phyloP scores from a whole-genome alignment of 2,797 vertebrate genomes.

The Distichodus sexfasciatus region DNA sequence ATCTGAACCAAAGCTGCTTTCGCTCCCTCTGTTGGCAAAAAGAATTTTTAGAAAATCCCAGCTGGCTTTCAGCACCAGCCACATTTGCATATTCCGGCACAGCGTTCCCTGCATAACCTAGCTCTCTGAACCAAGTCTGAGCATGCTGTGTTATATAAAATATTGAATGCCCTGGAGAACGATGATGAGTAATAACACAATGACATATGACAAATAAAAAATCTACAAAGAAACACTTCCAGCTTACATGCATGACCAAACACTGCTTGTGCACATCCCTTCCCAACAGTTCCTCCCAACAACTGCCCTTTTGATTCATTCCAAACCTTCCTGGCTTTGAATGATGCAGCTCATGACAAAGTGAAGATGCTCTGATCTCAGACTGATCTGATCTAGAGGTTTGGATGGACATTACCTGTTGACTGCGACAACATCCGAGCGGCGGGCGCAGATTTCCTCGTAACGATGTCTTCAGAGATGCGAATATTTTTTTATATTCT shows the following conservation, averaged over 20 bases:
- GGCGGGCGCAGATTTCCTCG: background rate
- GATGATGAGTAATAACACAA: background rate
- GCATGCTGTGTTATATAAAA: constrained; percentile 5
- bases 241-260: too few relatives aligned
- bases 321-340: background rate
- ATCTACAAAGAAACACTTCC: too few relatives aligned
- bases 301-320: constrained; percentile 6
- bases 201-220: too few relatives aligned
- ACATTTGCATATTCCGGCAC: background rate
- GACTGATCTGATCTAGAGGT: background rate
- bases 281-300: background rate
- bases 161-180: background rate
- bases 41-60: too few relatives aligned
- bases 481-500: too few relatives aligned
- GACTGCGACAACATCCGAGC: background rate
- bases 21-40: background rate
- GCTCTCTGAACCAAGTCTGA: background rate
- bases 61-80: background rate
- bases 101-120: background rate
- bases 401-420: constrained; percentile 5
- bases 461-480: too few relatives aligned
- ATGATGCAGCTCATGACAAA: constrained; percentile 12
- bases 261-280: background rate
- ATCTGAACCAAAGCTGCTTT: too few relatives aligned
- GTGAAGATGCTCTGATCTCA: background rate